Evolutionary conservation across 1,140 invertebrate species (phyloP).

Genomic region (Penaeus indicus): DNA sequence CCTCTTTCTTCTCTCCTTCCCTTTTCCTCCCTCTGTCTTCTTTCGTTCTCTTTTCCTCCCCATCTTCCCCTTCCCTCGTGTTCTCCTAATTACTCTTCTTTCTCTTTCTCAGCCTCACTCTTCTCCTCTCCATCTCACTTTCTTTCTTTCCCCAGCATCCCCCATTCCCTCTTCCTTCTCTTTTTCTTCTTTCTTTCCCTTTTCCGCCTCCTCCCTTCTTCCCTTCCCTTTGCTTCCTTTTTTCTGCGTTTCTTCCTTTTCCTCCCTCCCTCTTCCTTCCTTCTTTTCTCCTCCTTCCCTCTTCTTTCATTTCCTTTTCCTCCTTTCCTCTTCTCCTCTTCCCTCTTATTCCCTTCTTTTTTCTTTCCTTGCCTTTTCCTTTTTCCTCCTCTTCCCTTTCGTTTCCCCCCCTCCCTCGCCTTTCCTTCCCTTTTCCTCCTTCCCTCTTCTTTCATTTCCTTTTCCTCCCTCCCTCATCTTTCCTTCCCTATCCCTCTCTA

Average conservation of each 20-base stretch:
- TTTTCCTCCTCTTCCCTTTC: not conserved
- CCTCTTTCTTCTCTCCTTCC: not conserved
- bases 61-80: not conserved
- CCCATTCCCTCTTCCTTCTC: not conserved
- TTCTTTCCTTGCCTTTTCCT: no score
- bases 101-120: not conserved
- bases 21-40: not conserved
- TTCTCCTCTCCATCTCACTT: not conserved
- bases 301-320: not conserved
- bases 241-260: not conserved
- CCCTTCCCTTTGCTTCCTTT: not conserved
- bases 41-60: not conserved
- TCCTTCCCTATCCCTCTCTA: not conserved
- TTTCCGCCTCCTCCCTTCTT: not conserved
- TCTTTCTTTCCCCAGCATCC: not conserved
- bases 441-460: not conserved
- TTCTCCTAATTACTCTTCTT: not conserved
- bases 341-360: no score
- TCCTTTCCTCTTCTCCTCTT: not conserved
- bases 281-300: not conserved
- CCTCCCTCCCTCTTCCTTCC: not conserved
- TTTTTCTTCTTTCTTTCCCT: not conserved
- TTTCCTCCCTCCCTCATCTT: not conserved
- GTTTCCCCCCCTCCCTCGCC: not conserved
- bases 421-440: not conserved